A percentile compares a stretch with the other conserved stretches of the same genome.
Evolutionary conservation across 2,113 vertebrate genomes (phyloP).

Genomic region (Megaceryle torquata): DNA sequence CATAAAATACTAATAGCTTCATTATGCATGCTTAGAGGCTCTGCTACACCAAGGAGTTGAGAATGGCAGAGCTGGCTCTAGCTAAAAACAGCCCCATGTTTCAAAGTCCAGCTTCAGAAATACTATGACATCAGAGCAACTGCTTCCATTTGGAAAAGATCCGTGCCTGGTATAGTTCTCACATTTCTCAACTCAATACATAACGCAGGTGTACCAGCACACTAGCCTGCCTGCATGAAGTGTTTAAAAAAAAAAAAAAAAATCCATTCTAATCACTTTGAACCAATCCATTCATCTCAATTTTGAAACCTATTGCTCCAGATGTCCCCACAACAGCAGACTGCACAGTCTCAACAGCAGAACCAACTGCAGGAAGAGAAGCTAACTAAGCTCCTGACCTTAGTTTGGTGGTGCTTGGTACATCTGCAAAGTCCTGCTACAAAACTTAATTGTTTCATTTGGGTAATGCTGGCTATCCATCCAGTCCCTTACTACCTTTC

Average conservation of each 20-base stretch:
- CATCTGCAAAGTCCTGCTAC: neutral
- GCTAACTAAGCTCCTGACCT: neutral
- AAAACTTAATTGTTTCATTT: neutral
- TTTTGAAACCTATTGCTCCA: neutral
- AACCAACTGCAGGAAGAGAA: neutral
- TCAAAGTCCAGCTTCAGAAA: neutral
- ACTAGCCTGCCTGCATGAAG: neutral
- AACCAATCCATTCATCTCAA: neutral
- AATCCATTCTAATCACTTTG: neutral
- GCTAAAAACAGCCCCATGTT: neutral
- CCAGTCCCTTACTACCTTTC: neutral
- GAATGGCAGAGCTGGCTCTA: neutral
- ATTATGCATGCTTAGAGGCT: slow-evolving; percentile 28
- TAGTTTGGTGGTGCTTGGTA: neutral
- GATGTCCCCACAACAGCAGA: neutral
- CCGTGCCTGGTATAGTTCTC: neutral
- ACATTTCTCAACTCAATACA: neutral
- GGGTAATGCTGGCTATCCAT: neutral
- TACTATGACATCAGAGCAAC: neutral
- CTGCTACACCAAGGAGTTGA: neutral
- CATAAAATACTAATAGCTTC: slow-evolving; percentile 58
- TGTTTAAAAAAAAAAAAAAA: neutral
- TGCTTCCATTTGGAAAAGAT: neutral
- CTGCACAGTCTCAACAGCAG: neutral
- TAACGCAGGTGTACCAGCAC: neutral